These are phyloP conservation scores for Steatocranus sp. DNA, from an alignment of 2,797 vertebrate genomes.

Conservation along the genomic window DNA sequence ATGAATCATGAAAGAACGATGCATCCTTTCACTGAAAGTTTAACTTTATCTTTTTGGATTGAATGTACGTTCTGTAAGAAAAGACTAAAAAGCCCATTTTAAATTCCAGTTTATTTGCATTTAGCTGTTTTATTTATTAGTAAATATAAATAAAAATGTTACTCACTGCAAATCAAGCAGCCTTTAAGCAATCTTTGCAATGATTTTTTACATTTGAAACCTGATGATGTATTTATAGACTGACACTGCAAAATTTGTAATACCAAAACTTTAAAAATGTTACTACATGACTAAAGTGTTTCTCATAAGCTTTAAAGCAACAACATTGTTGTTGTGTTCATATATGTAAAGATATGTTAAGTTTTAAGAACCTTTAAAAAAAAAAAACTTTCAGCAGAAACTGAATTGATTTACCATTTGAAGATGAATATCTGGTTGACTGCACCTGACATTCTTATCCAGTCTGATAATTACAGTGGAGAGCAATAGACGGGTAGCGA, in stretches of 20 bases:
- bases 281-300: not conserved
- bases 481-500: constrained; percentile 51
- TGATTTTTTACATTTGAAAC: not conserved
- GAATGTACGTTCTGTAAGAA: not conserved
- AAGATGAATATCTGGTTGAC: constrained; percentile 54
- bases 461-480: constrained; percentile 66
- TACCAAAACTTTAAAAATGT: not conserved
- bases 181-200: not conserved
- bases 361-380: constrained; percentile 17
- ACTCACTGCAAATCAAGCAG: not conserved
- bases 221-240: not conserved
- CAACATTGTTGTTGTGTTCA: not conserved
- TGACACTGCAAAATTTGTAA: not conserved
- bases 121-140: not conserved
- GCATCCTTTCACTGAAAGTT: not conserved
- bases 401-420: constrained; percentile 53
- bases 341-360: not conserved
- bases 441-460: constrained; percentile 70
- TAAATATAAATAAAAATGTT: not conserved
- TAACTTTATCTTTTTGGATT: not conserved
- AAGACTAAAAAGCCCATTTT: not conserved
- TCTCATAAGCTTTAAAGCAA: not conserved
- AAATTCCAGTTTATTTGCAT: not conserved
- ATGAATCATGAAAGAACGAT: not conserved
- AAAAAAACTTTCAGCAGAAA: constrained; percentile 9